phyloP scores from a whole-genome alignment of 2,797 vertebrate species.

The Diceros bicornis region DNA sequence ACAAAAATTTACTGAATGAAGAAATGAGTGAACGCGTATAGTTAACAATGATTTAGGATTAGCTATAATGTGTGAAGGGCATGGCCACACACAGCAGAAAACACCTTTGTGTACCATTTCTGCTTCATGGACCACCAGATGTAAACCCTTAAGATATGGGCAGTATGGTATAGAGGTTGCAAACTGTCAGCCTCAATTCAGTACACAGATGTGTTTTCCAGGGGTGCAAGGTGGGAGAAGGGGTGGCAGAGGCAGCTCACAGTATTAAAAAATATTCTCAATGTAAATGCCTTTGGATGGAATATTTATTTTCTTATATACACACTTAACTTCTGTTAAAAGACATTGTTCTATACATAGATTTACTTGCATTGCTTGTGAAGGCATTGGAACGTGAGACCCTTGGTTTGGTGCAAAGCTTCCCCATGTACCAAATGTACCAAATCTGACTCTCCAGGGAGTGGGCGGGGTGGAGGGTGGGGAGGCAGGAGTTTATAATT shows the following conservation, averaged over 20 bases:
- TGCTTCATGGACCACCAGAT: background rate
- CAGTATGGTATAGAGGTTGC: background rate
- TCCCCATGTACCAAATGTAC: background rate
- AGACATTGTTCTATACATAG: background rate
- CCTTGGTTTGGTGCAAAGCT: conserved; percentile 1
- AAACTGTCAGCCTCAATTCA: background rate
- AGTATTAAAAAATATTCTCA: background rate
- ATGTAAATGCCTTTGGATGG: background rate
- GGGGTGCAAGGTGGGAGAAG: background rate
- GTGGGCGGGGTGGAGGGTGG: too few relatives aligned
- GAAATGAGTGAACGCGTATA: background rate
- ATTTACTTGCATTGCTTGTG: conserved; percentile 20
- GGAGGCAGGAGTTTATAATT: background rate
- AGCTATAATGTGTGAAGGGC: background rate
- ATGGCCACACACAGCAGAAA: background rate
- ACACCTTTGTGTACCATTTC: background rate
- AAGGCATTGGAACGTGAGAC: conserved; percentile 40
- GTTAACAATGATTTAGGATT: background rate
- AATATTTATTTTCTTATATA: conserved; percentile 49
- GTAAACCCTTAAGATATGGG: background rate
- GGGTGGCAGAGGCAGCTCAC: background rate
- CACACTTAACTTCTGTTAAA: background rate
- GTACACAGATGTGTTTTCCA: conserved; percentile 6
- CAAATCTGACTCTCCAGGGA: background rate
- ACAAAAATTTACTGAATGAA: background rate